These are phyloP conservation scores for Darevskia nairensis DNA, from an alignment of 2,797 vertebrate species.

Conservation along the genomic window DNA sequence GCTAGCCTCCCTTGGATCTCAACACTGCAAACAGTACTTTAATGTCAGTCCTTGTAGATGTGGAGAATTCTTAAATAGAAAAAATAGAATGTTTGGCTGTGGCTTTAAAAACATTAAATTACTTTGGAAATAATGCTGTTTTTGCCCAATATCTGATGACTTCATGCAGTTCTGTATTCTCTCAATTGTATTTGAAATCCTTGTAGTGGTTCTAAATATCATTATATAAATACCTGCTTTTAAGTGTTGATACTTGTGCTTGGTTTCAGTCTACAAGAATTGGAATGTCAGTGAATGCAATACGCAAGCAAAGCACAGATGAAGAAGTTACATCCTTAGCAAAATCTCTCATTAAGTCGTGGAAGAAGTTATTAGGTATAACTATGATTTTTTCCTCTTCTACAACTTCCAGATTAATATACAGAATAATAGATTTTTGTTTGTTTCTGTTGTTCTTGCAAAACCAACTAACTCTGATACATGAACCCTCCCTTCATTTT, in stretches of 20 bases:
- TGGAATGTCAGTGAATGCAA: slow-evolving; percentile 99
- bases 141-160: not conserved
- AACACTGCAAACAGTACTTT: not conserved
- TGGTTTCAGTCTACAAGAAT: slow-evolving; percentile 93
- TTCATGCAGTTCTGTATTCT: not conserved
- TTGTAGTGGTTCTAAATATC: not conserved
- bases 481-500: not conserved
- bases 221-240: slow-evolving; percentile 3
- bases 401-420: slow-evolving; percentile 13
- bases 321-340: slow-evolving; percentile 92
- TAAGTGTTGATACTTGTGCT: not conserved
- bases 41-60: not conserved
- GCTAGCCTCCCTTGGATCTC: not conserved
- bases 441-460: not conserved
- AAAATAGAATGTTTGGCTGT: not conserved
- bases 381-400: accelerated
- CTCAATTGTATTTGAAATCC: not conserved
- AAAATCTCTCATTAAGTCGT: slow-evolving; percentile 94
- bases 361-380: slow-evolving; percentile 98
- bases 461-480: not conserved
- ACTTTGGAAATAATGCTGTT: not conserved
- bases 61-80: not conserved
- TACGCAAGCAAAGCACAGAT: slow-evolving; percentile 97
- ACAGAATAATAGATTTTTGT: not conserved
- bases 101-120: not conserved